Base-by-base conservation (phyloP, 2,797 vertebrate species). In the Hippopotamyrus pictus region DNA sequence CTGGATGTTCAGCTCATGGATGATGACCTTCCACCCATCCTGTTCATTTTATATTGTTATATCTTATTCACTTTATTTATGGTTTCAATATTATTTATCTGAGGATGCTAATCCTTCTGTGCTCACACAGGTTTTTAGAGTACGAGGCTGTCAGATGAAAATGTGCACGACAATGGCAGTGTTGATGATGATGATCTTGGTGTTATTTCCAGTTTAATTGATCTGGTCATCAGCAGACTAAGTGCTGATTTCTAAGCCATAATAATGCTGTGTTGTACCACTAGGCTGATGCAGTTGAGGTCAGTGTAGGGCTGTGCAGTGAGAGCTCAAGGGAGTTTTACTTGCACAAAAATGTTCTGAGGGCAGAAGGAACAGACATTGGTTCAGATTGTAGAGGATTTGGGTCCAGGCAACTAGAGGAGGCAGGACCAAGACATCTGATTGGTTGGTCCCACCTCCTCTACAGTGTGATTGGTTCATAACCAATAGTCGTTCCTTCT, bases 1-100 rank as follows among this genome's bases (percentile, higher is more conserved):
- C 92, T 93, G 92, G 92, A 59, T 62, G 90, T 89, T 73, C 88
- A 90, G 54, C n/a, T 29, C 88, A 48, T n/a, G 44, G 87, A 62
- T 14, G 73, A 29, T n/a, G 19, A 46, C 53, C 14, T 86, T 53
- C 5, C 83, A 50, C 12, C 37, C 29, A 54, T 48, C 25, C 53
- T 19, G 29, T 59, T 87, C 11, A 87, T 44, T 85, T 86, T 48
- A 50, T 50, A 65, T 17, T 6, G 44, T 37, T 41, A 59, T 62
- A 46, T 85, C 33, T 89, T 46, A 29, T 9, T 85, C 59, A 25
- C 53, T 57, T 41, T 44, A 57, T 57, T 54, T 59, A 57, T 87
- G 51, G 22, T 29, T 12, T 17, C 33, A 12, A 50, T 84, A 84
- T 54, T 53, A 86, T 86, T 86, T 57, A 57, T 59, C 29, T 22